Conservation (phyloP, 2,888 invertebrate genomes). For the Colostygia pectinataria region DNA sequence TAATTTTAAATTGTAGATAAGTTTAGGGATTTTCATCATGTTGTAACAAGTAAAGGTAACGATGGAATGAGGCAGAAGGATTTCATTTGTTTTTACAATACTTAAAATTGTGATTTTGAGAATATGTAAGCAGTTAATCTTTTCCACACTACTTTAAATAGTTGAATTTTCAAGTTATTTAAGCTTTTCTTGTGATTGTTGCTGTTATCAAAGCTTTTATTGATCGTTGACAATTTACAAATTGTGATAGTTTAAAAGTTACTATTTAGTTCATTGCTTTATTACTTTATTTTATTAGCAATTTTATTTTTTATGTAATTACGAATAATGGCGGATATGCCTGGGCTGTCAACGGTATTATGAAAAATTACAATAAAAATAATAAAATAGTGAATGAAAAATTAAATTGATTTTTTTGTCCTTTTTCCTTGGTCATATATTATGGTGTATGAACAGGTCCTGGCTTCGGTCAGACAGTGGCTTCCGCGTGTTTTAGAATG, state of each 20-base stretch:
- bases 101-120: slow-evolving; percentile 49
- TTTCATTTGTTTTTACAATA: slow-evolving; percentile 30
- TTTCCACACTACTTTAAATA: slow-evolving; percentile 25
- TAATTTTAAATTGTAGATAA: slow-evolving; percentile 76
- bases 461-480: no score
- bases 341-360: slow-evolving; percentile 70
- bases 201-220: slow-evolving; percentile 72
- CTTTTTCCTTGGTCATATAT: neutral
- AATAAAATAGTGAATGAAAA: slow-evolving; percentile 76
- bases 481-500: no score
- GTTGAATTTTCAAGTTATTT: slow-evolving; percentile 29
- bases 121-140: slow-evolving; percentile 58
- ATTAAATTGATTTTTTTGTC: slow-evolving; percentile 38
- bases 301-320: slow-evolving; percentile 35
- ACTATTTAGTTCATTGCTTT: slow-evolving; percentile 41
- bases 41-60: slow-evolving; percentile 56
- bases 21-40: slow-evolving; percentile 75
- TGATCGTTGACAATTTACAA: slow-evolving; percentile 67
- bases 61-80: slow-evolving; percentile 40
- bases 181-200: slow-evolving; percentile 52
- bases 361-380: slow-evolving; percentile 82
- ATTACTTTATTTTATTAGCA: slow-evolving; percentile 29
- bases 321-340: slow-evolving; percentile 57
- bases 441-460: no score
- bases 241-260: slow-evolving; percentile 47